Conservation (phyloP, 2,113 vertebrate species). For the Noturus placidus region DNA sequence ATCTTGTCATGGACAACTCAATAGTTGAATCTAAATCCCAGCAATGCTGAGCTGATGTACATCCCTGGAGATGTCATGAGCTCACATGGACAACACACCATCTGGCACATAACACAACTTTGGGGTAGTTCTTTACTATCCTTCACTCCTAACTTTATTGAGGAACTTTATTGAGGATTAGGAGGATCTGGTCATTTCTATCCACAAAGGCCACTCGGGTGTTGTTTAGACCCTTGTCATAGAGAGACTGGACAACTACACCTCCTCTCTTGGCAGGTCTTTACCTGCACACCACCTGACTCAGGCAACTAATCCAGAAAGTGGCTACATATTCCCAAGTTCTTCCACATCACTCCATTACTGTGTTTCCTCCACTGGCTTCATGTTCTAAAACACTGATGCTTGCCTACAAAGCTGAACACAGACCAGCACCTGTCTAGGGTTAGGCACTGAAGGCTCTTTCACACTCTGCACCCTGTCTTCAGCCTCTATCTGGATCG, state of each 20-base stretch:
- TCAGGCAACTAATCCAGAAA: neutral
- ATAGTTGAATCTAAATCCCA: neutral
- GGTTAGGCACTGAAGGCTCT: neutral
- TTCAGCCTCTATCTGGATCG: neutral
- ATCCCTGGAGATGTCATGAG: neutral
- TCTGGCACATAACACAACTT: neutral
- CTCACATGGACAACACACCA: neutral
- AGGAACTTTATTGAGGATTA: neutral
- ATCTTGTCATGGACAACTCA: neutral
- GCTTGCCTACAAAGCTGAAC: neutral
- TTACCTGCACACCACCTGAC: neutral
- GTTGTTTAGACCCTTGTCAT: neutral
- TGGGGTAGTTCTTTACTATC: neutral
- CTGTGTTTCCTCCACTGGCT: neutral
- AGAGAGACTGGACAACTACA: neutral
- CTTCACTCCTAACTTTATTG: neutral
- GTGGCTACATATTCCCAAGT: neutral
- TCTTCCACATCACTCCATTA: neutral
- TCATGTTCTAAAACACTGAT: neutral
- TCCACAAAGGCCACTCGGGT: neutral
- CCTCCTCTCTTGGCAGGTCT: neutral
- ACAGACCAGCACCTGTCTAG: neutral
- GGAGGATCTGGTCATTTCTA: neutral
- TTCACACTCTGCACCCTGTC: neutral
- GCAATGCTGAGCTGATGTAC: neutral